These are phyloP conservation scores for Dynastes tityus DNA, from an alignment of 2,888 invertebrate genomes.

Conservation along the genomic window DNA sequence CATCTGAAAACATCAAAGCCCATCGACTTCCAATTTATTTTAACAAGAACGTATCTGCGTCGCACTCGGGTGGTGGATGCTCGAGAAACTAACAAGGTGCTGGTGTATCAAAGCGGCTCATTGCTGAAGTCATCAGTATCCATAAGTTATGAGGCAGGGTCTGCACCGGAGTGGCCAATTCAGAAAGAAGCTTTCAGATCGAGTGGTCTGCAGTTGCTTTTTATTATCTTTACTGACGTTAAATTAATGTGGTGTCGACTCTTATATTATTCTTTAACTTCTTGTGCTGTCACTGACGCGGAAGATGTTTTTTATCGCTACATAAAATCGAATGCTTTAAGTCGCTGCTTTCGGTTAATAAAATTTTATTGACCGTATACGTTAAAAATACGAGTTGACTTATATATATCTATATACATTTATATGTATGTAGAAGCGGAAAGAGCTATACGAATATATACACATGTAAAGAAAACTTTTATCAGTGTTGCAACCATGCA, in stretches of 20 bases:
- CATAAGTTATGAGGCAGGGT: slow-evolving; percentile 80
- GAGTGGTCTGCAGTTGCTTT: slow-evolving; percentile 64
- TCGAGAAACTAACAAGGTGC: slow-evolving; percentile 66
- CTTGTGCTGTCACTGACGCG: slow-evolving; percentile 62
- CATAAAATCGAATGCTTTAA: slow-evolving; percentile 52
- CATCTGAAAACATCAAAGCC: slow-evolving; percentile 66
- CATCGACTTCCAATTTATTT: slow-evolving; percentile 70
- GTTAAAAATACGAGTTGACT: slow-evolving; percentile 32
- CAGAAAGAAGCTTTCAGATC: slow-evolving; percentile 63
- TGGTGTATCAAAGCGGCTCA: slow-evolving; percentile 71
- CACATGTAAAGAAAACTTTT: slow-evolving; percentile 20
- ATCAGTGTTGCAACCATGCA: neutral
- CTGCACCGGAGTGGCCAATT: slow-evolving; percentile 66
- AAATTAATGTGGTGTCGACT: slow-evolving; percentile 66
- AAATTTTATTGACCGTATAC: slow-evolving; percentile 51
- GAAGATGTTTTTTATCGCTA: slow-evolving; percentile 62
- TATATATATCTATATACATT: slow-evolving; percentile 32
- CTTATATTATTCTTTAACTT: slow-evolving; percentile 62
- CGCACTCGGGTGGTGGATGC: slow-evolving; percentile 55
- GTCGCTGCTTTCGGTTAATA: slow-evolving; percentile 46
- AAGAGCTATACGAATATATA: neutral
- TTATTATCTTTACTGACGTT: slow-evolving; percentile 66
- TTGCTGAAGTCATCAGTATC: slow-evolving; percentile 84
- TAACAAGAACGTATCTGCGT: slow-evolving; percentile 66
- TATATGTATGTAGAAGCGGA: slow-evolving; percentile 31